Conservation (phyloP, 2,888 invertebrate genomes). For the Leptura quadrifasciata region DNA sequence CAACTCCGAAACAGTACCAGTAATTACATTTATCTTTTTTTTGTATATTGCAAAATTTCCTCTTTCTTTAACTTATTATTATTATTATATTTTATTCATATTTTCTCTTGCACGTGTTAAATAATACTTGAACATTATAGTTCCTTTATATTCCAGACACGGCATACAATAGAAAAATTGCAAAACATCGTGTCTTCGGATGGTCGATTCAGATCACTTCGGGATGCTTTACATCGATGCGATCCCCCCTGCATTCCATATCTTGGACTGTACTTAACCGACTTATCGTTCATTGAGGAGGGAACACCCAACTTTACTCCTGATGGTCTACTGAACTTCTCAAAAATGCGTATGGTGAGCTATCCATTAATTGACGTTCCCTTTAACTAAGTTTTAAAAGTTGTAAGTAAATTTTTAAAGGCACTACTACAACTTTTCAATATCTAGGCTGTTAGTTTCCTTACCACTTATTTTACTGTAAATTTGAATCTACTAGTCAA, state of each 20-base stretch:
- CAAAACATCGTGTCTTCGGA: slow-evolving; percentile 92
- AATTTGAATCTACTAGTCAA: no score
- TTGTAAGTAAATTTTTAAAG: neutral
- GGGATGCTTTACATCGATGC: slow-evolving; percentile 91
- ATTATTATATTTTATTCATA: slow-evolving; percentile 2
- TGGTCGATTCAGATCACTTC: slow-evolving; percentile 88
- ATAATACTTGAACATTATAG: neutral
- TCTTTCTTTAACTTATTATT: no score
- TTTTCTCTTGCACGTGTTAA: neutral
- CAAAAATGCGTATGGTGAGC: slow-evolving; percentile 94
- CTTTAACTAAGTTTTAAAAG: neutral
- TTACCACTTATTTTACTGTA: no score
- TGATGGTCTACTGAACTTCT: slow-evolving; percentile 91
- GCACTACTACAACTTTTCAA: neutral
- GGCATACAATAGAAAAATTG: slow-evolving; percentile 90
- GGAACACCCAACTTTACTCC: slow-evolving; percentile 93
- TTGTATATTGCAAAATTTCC: no score
- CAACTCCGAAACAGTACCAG: no score
- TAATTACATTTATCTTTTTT: no score
- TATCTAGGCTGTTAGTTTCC: no score
- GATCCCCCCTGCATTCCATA: slow-evolving; percentile 93
- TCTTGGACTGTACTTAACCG: slow-evolving; percentile 91
- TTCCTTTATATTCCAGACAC: slow-evolving; percentile 78
- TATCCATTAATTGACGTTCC: slow-evolving; percentile 12
- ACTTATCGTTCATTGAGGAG: slow-evolving; percentile 94